Percentiles rank a stretch among this genome's conserved stretches.
Evolutionary conservation across 2,797 vertebrate species (phyloP).

Genomic region (Urocyon cinereoargenteus): DNA sequence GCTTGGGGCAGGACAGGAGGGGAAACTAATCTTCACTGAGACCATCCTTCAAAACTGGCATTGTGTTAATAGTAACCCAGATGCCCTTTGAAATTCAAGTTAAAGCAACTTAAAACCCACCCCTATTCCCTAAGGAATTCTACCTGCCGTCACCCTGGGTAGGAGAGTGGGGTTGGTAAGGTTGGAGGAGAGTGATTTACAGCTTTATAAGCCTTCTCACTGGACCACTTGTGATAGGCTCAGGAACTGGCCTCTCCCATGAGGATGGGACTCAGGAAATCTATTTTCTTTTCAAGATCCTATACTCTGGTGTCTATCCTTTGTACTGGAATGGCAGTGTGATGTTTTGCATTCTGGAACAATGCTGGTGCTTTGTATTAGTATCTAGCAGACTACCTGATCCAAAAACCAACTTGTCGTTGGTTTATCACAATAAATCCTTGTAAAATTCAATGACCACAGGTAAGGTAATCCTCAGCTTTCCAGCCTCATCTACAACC

Average conservation of each 20-base stretch:
- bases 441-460: background rate
- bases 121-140: background rate
- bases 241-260: background rate
- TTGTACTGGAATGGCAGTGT: background rate
- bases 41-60: background rate
- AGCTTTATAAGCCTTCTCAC: background rate
- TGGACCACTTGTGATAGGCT: background rate
- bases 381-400: background rate
- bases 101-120: background rate
- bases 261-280: background rate
- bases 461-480: background rate
- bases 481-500: background rate
- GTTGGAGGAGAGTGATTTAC: background rate
- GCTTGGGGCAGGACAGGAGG: background rate
- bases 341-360: background rate
- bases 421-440: background rate
- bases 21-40: background rate
- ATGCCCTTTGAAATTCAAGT: background rate
- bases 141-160: background rate
- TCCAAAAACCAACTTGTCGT: background rate
- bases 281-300: background rate
- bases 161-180: fast-evolving
- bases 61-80: background rate
- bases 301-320: background rate
- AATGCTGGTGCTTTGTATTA: background rate